Evolutionary conservation across 1,140 invertebrate species (phyloP).

Genomic region (Limonius californicus): DNA sequence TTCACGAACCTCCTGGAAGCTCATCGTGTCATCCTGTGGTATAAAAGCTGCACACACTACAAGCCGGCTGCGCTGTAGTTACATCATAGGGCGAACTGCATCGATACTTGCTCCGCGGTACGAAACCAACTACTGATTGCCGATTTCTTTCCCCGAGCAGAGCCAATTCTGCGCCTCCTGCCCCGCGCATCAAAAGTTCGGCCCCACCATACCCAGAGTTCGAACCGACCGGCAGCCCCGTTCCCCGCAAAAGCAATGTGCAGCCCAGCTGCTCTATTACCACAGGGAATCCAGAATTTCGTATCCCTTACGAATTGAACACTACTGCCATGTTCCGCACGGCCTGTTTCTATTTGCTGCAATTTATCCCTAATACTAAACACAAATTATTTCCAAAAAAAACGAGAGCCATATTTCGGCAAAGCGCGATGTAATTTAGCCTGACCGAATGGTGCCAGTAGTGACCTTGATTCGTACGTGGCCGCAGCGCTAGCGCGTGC

Average conservation of each 20-base stretch:
- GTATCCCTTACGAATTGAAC: not conserved
- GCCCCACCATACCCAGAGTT: not conserved
- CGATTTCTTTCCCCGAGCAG: slow-evolving; percentile 22
- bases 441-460: not conserved
- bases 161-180: slow-evolving; percentile 17
- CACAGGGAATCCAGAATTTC: not conserved
- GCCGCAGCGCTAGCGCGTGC: slow-evolving; percentile 16
- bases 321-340: not conserved
- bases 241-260: not conserved
- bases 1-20: slow-evolving; percentile 13
- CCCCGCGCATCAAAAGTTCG: slow-evolving; percentile 3
- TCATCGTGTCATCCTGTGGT: slow-evolving; percentile 19
- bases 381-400: not conserved
- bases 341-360: not conserved
- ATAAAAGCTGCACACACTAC: slow-evolving; percentile 3
- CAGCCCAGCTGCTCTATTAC: not conserved
- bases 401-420: not conserved
- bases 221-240: not conserved
- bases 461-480: slow-evolving; percentile 22
- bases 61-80: slow-evolving; percentile 6
- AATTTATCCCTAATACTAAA: not conserved
- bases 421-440: not conserved
- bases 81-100: not conserved
- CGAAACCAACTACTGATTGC: slow-evolving; percentile 10
- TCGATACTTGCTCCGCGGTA: not conserved